A percentile compares a stretch with the other conserved stretches of the same genome.
Evolutionary conservation across 1,140 invertebrate species (phyloP).

Genomic region (Eciton burchellii): DNA sequence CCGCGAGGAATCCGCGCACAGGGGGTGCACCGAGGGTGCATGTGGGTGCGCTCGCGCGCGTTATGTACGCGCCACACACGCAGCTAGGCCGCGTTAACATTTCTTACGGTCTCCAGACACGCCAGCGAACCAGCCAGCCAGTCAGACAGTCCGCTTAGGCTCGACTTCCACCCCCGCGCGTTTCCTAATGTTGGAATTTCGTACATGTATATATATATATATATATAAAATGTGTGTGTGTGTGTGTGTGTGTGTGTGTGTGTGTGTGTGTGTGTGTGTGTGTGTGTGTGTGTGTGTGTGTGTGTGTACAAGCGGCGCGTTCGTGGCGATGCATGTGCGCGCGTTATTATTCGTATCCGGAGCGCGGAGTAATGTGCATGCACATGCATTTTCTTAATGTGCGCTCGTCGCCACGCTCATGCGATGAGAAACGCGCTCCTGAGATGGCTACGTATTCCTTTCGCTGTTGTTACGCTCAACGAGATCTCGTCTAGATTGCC

Average conservation of each 20-base stretch:
- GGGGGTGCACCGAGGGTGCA: conserved; percentile 17
- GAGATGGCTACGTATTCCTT: neutral
- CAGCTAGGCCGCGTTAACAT: conserved; percentile 69
- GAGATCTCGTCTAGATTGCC: too few relatives aligned
- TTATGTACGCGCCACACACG: conserved; percentile 26
- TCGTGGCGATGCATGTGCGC: neutral
- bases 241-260: too few relatives aligned
- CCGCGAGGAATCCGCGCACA: conserved; percentile 54
- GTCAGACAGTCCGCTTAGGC: neutral
- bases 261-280: too few relatives aligned
- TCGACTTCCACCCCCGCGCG: conserved; percentile 10
- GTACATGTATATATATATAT: too few relatives aligned
- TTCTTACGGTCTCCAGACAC: conserved; percentile 70
- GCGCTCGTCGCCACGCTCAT: neutral
- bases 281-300: too few relatives aligned
- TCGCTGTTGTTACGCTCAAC: neutral
- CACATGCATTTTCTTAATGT: conserved; percentile 3
- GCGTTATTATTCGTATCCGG: conserved; percentile 25
- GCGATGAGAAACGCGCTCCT: neutral
- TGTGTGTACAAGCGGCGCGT: neutral
- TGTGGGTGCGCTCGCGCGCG: conserved; percentile 13
- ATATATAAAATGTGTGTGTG: too few relatives aligned
- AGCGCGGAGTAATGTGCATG: neutral
- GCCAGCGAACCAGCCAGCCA: conserved; percentile 15
- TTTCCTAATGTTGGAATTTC: conserved; percentile 1